Conservation (phyloP, 1,140 invertebrate species). For the Drosophila dunni region DNA sequence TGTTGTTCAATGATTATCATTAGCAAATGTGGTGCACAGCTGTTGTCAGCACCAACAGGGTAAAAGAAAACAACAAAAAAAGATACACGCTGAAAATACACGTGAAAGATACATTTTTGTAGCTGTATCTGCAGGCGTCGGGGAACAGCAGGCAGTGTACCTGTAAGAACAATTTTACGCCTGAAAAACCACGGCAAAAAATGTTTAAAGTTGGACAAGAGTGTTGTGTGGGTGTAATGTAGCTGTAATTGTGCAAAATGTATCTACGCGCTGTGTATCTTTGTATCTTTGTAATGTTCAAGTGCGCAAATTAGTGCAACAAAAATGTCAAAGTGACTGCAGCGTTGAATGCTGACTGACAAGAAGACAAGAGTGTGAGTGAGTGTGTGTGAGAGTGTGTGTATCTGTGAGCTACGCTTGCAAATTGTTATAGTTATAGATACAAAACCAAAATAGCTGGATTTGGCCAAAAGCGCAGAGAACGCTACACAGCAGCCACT, state of each 20-base stretch:
- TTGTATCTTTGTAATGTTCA: constrained; percentile 33
- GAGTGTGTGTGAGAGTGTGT: constrained; percentile 33
- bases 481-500: constrained; percentile 59
- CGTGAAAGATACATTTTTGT: constrained; percentile 28
- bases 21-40: constrained; percentile 63
- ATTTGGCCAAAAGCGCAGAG: constrained; percentile 42
- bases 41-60: constrained; percentile 53
- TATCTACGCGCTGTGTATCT: no score
- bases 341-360: constrained; percentile 51
- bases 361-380: constrained; percentile 25
- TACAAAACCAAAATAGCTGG: constrained; percentile 66
- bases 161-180: constrained; percentile 33
- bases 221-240: constrained; percentile 29
- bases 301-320: constrained; percentile 74
- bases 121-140: constrained; percentile 69
- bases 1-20: constrained; percentile 9
- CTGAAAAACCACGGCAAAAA: constrained; percentile 1
- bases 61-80: constrained; percentile 21
- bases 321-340: constrained; percentile 64
- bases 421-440: constrained; percentile 78
- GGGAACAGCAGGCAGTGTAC: constrained; percentile 24
- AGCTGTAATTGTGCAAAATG: not conserved
- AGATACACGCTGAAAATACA: not conserved
- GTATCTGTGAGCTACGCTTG: constrained; percentile 65
- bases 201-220: not conserved